Conservation (phyloP, 2,797 vertebrate species). For the Bovichtus variegatus region DNA sequence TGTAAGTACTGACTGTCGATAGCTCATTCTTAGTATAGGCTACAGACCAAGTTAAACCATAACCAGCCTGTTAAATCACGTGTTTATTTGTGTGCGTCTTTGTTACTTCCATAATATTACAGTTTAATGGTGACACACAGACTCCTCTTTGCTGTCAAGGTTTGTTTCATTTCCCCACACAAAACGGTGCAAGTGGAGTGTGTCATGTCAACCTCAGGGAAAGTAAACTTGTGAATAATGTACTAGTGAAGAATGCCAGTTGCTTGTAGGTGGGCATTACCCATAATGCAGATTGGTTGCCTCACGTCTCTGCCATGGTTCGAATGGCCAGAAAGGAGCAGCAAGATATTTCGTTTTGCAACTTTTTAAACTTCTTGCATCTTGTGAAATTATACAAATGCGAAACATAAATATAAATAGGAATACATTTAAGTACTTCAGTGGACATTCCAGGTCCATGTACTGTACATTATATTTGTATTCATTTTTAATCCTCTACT, state of each 20-base stretch:
- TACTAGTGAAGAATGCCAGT: conserved; percentile 25
- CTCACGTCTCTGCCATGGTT: neutral
- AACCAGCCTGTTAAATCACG: conserved; percentile 3
- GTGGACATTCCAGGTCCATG: neutral
- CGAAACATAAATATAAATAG: neutral
- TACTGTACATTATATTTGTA: neutral
- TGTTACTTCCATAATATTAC: neutral
- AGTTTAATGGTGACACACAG: neutral
- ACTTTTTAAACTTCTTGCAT: neutral
- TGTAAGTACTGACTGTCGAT: neutral
- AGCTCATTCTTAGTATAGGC: conserved; percentile 5
- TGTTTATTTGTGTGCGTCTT: neutral
- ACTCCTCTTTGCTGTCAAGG: neutral
- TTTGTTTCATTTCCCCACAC: neutral
- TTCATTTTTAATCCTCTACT: neutral
- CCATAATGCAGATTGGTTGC: conserved; percentile 1
- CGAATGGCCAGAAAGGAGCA: neutral
- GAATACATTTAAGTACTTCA: neutral
- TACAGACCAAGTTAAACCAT: conserved; percentile 10
- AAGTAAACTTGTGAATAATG: conserved; percentile 13
- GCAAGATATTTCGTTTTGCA: neutral
- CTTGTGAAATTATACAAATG: neutral
- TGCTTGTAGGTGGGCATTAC: conserved; percentile 26
- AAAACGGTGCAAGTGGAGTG: conserved; percentile 3
- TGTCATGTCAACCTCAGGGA: conserved; percentile 31